phyloP scores from a whole-genome alignment of 2,888 invertebrate genomes.

The Heterodera filipjevi region DNA sequence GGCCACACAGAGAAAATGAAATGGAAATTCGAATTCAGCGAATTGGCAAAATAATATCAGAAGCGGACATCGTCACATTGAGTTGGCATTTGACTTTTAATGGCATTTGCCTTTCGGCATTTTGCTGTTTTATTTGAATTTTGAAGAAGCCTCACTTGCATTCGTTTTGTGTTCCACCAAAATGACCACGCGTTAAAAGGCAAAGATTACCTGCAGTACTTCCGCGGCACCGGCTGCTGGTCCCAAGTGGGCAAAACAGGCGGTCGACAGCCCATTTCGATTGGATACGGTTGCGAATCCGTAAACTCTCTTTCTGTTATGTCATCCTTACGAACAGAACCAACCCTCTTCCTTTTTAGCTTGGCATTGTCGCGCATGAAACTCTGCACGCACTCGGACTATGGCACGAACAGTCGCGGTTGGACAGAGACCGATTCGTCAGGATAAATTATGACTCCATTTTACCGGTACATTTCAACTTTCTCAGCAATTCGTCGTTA shows the following conservation, averaged over 20 bases:
- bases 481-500: neutral
- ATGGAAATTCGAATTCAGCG: neutral
- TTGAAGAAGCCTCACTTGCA: constrained; percentile 20
- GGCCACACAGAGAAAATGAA: neutral
- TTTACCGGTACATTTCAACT: constrained; percentile 20
- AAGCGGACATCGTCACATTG: constrained; percentile 35
- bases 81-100: constrained; percentile 10
- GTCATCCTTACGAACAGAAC: constrained; percentile 50
- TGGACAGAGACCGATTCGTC: constrained; percentile 55
- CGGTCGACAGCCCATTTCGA: constrained; percentile 60
- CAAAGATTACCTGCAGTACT: constrained; percentile 38
- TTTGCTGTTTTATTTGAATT: neutral
- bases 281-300: constrained; percentile 63
- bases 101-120: neutral
- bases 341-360: constrained; percentile 53
- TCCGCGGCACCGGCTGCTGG: constrained; percentile 54
- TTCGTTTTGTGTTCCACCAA: constrained; percentile 8
- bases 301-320: constrained; percentile 55
- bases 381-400: constrained; percentile 57
- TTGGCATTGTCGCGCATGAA: constrained; percentile 60
- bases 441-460: constrained; percentile 12
- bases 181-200: constrained; percentile 6
- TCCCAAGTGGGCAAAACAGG: constrained; percentile 61
- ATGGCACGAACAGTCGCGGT: constrained; percentile 64
- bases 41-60: constrained; percentile 9